A percentile compares a stretch with the other conserved stretches of the same genome.
These are phyloP conservation scores for Trichoplax adhaerens DNA, from an alignment of 37 sponge, comb jelly and placozoan genomes.

Conservation along the genomic window DNA sequence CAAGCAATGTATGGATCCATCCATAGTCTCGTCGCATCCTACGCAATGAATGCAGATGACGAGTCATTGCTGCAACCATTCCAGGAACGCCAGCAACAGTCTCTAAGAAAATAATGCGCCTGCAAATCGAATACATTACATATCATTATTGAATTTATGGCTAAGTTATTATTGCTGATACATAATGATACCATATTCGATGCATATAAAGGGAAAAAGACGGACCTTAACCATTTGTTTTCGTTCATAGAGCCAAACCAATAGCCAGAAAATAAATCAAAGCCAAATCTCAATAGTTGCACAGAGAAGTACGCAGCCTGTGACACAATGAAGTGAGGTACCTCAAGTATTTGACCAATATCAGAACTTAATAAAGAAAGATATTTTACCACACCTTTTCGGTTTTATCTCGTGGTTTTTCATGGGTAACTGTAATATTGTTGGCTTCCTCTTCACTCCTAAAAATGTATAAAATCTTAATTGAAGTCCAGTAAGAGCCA, in stretches of 20 bases:
- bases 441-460: slow-evolving; percentile 41
- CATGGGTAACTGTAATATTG: slow-evolving; percentile 39
- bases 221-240: slow-evolving; percentile 63
- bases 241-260: slow-evolving; percentile 54
- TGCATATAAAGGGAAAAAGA: background rate
- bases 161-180: background rate
- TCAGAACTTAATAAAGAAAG: background rate
- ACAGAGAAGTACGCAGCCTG: slow-evolving; percentile 54
- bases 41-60: slow-evolving; percentile 68
- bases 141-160: background rate
- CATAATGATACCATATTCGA: background rate
- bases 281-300: slow-evolving; percentile 23
- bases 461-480: background rate
- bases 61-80: slow-evolving; percentile 76
- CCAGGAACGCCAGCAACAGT: slow-evolving; percentile 85
- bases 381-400: slow-evolving; percentile 29
- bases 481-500: background rate
- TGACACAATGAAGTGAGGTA: background rate
- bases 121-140: slow-evolving; percentile 5
- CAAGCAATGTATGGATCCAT: slow-evolving; percentile 82
- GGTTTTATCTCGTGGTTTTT: slow-evolving; percentile 17
- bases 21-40: slow-evolving; percentile 61
- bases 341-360: background rate
- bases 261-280: slow-evolving; percentile 76
- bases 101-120: slow-evolving; percentile 75